Base-by-base conservation (phyloP, 2,113 vertebrate genomes). In the Callorhinus ursinus region DNA sequence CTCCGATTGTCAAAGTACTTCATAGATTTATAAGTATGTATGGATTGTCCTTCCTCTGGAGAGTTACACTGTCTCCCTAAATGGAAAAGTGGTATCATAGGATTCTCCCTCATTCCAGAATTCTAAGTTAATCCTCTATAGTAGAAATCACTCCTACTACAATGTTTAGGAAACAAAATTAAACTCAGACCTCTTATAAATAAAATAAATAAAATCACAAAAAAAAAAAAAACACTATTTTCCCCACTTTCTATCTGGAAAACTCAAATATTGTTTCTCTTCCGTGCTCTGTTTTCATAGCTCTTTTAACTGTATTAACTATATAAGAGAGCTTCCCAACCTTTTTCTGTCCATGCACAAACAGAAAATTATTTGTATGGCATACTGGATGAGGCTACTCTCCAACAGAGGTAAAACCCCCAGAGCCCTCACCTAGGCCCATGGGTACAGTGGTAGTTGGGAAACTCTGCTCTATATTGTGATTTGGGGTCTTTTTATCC, bases 141-240 rank as follows among this genome's bases (percentile, higher is more conserved):
- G 12, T 51, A n/a, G 46, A 88, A 93, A n/a, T 72, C 72, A 83
- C 22, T 59, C 36, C 46, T 69, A 7, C 22, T 59, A 16, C 33
- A 67, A 0, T 51, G 15, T 84, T 90, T 80, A 69, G 93, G 33
- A 77, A 83, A 31, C 10, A 79, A 80, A 89, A 79, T 36, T 90
- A 69, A 92, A 88, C 4, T 90, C 31, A n/a, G 81, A 74, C 1
- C 51, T 61, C 65, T 87, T 57, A 7, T 90, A 90, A 96, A 95
- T 57, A 49, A 74, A 71, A 36, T 71, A 36, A 76, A 49, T 67
- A 16, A 53, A 72, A 79, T 55, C 77, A 80, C 49, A 95, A 55
- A 93, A 87, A n/a, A 22, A n/a, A 22, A 14, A 46, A 28, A 11
- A 3, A 90, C 28, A 51, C 53, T 67, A 51, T 67, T 69, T 67